These are phyloP conservation scores for Protophormia terraenovae DNA, from an alignment of 2,888 invertebrate species.

Conservation along the genomic window DNA sequence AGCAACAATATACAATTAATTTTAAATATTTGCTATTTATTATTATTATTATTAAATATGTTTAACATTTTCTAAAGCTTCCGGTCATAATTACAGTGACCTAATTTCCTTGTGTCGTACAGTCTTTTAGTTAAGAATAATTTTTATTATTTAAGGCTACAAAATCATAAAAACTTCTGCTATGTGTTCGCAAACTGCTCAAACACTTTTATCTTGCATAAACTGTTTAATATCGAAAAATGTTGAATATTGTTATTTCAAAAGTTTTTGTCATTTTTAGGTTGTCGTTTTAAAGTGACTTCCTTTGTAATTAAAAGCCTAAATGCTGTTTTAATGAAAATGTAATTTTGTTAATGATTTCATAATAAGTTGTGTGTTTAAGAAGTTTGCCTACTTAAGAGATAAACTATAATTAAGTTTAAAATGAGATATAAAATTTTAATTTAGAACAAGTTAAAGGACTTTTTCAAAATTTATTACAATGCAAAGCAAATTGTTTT, in stretches of 20 bases:
- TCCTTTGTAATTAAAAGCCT: background rate
- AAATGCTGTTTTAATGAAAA: background rate
- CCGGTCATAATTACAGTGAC: background rate
- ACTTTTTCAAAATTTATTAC: no score
- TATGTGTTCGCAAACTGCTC: background rate
- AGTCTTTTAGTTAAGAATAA: background rate
- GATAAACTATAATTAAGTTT: no score
- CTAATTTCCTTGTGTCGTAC: slow-evolving; percentile 1
- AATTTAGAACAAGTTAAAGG: no score
- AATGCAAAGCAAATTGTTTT: no score
- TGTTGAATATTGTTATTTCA: background rate
- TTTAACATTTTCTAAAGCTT: background rate
- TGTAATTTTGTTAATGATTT: background rate
- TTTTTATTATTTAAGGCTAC: background rate
- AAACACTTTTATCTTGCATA: background rate
- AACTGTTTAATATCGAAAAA: background rate
- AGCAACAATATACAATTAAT: background rate
- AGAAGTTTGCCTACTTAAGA: background rate
- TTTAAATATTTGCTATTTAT: background rate
- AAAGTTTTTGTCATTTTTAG: slow-evolving; percentile 23
- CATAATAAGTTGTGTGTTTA: background rate
- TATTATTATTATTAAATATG: background rate
- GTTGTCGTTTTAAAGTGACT: background rate
- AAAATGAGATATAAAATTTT: no score
- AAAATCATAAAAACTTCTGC: background rate